Evolutionary conservation across 2,113 vertebrate species (phyloP).

Genomic region (Noturus placidus): DNA sequence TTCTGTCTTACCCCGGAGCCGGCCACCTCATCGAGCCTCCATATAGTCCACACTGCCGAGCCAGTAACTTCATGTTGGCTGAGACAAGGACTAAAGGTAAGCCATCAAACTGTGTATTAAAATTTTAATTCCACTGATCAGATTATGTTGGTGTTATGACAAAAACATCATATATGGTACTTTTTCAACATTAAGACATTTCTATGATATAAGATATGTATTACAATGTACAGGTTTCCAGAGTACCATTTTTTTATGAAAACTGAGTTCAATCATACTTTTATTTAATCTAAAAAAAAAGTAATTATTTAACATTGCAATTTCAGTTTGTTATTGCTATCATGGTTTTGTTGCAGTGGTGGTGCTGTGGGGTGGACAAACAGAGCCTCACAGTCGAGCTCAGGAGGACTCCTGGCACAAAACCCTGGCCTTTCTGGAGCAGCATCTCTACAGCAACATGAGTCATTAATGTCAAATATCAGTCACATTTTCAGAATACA

Average conservation of each 20-base stretch:
- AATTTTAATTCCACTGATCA: background rate
- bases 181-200: background rate
- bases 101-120: background rate
- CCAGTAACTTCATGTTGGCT: constrained; percentile 39
- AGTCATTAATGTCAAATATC: background rate
- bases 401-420: constrained; percentile 74
- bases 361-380: constrained; percentile 69
- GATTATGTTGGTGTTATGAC: background rate
- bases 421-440: constrained; percentile 64
- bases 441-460: constrained; percentile 58
- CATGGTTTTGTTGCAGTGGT: constrained; percentile 51
- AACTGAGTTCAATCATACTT: background rate
- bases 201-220: background rate
- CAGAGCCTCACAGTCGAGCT: constrained; percentile 55
- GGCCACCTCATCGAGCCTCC: constrained; percentile 76
- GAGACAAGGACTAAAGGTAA: constrained; percentile 29
- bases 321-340: background rate
- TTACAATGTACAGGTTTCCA: background rate
- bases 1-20: constrained; percentile 64
- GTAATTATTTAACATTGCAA: background rate
- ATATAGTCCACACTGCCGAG: constrained; percentile 60
- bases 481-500: background rate
- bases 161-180: background rate
- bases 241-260: background rate
- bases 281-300: background rate